Conservation (phyloP, 2,888 invertebrate species). For the Phyllotreta striolata region DNA sequence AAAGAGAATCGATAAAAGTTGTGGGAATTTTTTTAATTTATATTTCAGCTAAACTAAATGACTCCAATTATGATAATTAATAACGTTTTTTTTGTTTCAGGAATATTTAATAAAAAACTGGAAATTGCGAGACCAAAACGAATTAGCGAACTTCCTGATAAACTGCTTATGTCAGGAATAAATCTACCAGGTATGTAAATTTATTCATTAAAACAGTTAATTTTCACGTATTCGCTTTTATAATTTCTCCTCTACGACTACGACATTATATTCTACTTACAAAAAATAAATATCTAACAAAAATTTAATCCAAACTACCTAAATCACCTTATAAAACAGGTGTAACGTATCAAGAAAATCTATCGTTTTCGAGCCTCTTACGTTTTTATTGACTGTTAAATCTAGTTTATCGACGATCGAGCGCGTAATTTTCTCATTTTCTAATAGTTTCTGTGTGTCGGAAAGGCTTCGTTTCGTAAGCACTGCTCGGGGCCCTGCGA, state of each 20-base stretch:
- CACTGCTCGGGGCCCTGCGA: conserved; percentile 18
- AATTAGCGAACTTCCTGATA: conserved; percentile 72
- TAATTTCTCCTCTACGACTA: conserved; percentile 33
- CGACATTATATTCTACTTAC: too few relatives aligned
- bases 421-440: conserved; percentile 27
- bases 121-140: conserved; percentile 68
- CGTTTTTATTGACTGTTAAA: conserved; percentile 19
- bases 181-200: conserved; percentile 69
- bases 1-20: too few relatives aligned
- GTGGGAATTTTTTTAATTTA: too few relatives aligned
- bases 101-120: conserved; percentile 60
- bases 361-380: conserved; percentile 19
- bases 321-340: conserved; percentile 17
- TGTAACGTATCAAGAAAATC: conserved; percentile 13
- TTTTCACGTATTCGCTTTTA: not conserved
- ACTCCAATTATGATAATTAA: not conserved
- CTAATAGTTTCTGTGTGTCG: conserved; percentile 25
- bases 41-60: too few relatives aligned
- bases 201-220: conserved; percentile 6
- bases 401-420: conserved; percentile 20
- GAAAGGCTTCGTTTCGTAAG: conserved; percentile 6
- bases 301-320: not conserved
- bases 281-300: not conserved
- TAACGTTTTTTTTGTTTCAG: conserved; percentile 55
- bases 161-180: conserved; percentile 72